A percentile compares a stretch with the other conserved stretches of the same genome.
phyloP scores from a whole-genome alignment of 2,888 invertebrate genomes.

The Rotaria magnacalcarata region DNA sequence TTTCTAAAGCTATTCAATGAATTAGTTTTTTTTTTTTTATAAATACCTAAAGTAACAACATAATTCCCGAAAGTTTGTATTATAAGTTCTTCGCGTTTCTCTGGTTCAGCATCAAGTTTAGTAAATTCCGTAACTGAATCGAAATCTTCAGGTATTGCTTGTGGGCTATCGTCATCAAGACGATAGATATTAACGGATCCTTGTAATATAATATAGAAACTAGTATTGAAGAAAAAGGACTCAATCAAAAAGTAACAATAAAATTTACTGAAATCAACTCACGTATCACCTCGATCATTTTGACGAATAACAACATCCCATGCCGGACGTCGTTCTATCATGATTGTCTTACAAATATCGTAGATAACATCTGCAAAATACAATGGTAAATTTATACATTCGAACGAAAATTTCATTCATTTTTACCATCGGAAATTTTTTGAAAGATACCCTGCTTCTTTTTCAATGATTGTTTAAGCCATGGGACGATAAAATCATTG shows the following conservation, averaged over 20 bases:
- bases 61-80: neutral
- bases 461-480: slow-evolving; percentile 22
- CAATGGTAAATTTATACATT: neutral
- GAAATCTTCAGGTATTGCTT: neutral
- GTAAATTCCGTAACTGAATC: no score
- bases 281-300: slow-evolving; percentile 58
- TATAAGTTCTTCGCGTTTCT: neutral
- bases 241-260: neutral
- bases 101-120: neutral
- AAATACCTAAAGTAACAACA: slow-evolving; percentile 3
- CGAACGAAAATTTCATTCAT: no score
- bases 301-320: slow-evolving; percentile 57
- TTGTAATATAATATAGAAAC: slow-evolving; percentile 56
- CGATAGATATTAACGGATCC: slow-evolving; percentile 56
- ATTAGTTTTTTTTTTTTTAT: no score
- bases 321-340: slow-evolving; percentile 51
- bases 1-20: no score
- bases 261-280: slow-evolving; percentile 46
- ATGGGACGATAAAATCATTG: slow-evolving; percentile 22
- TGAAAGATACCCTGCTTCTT: slow-evolving; percentile 36
- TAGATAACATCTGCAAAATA: slow-evolving; percentile 54
- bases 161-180: slow-evolving; percentile 17
- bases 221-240: slow-evolving; percentile 48
- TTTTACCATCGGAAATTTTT: slow-evolving; percentile 22
- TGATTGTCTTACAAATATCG: slow-evolving; percentile 56